phyloP scores from a whole-genome alignment of 2,797 vertebrate genomes.

The Thunnus albacares region DNA sequence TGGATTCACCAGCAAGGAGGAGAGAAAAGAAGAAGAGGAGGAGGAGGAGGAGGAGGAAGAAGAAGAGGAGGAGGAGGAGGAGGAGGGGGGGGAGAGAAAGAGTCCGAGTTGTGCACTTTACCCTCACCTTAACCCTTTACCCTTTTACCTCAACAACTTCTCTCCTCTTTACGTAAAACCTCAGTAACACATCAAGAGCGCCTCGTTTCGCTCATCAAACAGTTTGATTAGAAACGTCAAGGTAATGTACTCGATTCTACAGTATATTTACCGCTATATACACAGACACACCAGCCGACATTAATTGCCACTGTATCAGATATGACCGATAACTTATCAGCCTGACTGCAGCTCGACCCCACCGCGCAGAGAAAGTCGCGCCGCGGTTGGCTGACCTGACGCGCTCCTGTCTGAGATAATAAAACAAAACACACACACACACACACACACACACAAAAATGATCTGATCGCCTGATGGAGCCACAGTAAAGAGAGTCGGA shows the following conservation, averaged over 20 bases:
- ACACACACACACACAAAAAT: background rate
- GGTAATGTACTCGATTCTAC: fast-evolving
- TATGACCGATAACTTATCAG: slow-evolving; percentile 39
- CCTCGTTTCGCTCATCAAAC: background rate
- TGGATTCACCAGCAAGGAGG: background rate
- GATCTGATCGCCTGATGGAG: slow-evolving; percentile 38
- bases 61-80: background rate
- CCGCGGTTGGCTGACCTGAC: slow-evolving; percentile 24
- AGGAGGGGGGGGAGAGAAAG: background rate
- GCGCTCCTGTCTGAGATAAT: slow-evolving; percentile 46
- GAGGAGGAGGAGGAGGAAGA: no score
- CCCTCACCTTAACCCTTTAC: slow-evolving; percentile 31
- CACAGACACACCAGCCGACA: background rate
- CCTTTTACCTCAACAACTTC: background rate
- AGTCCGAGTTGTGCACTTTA: slow-evolving; percentile 32
- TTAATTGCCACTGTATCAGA: slow-evolving; percentile 14
- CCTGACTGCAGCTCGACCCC: slow-evolving; percentile 17
- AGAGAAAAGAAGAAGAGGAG: no score
- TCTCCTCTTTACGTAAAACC: background rate
- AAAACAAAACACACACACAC: background rate
- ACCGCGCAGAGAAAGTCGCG: background rate
- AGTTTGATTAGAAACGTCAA: background rate
- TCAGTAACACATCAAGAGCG: background rate
- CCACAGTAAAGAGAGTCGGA: background rate
- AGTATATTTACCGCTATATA: no score